A percentile compares a stretch with the other conserved stretches of the same genome.
phyloP scores from a whole-genome alignment of 2,888 invertebrate genomes.

The Monoplex corrugatus region DNA sequence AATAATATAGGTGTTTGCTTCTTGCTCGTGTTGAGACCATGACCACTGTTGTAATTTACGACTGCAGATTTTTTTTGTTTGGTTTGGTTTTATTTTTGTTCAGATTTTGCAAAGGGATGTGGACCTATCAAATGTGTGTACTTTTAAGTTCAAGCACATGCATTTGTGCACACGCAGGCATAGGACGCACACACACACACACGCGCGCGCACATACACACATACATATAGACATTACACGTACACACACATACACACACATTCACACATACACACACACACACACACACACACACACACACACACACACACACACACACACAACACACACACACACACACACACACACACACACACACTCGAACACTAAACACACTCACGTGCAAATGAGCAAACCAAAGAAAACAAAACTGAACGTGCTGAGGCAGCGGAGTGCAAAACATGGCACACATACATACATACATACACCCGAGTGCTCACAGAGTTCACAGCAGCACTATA shows the following conservation, averaged over 20 bases:
- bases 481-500: not conserved
- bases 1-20: too few relatives aligned
- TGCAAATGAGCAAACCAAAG: not conserved
- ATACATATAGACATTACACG: not conserved
- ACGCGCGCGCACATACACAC: not conserved
- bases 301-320: constrained; percentile 9
- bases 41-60: too few relatives aligned
- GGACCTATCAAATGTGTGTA: too few relatives aligned
- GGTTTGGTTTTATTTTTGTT: too few relatives aligned
- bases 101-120: too few relatives aligned
- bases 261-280: not conserved
- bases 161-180: too few relatives aligned
- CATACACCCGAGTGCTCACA: not conserved
- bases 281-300: not conserved
- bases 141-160: too few relatives aligned
- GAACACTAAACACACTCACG: not conserved
- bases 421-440: not conserved
- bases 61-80: too few relatives aligned
- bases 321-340: not conserved
- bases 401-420: not conserved
- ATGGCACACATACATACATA: not conserved
- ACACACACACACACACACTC: not conserved
- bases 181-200: not conserved
- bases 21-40: too few relatives aligned
- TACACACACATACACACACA: not conserved